Base-by-base conservation (phyloP, 2,888 invertebrate genomes). In the Ophioninae sp. region DNA sequence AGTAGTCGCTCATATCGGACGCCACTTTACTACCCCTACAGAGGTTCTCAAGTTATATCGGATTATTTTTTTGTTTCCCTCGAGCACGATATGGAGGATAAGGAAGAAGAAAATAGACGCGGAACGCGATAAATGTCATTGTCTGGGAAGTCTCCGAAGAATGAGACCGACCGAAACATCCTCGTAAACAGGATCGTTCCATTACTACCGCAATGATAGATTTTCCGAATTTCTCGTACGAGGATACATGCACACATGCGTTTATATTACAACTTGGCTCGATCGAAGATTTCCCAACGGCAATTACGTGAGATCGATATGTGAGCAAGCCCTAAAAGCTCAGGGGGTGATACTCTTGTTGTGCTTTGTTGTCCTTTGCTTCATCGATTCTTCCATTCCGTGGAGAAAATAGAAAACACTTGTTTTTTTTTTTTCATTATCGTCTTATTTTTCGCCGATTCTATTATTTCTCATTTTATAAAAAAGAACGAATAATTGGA, bases 141-240 rank as follows among this genome's bases (percentile, higher is more conserved):
- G 65, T 75, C 64, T 50, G 65, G 62, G 7, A 61, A 79, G 70
- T 67, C 59, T 56, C 65, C 64, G 75, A 79, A 79, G 74, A 79
- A 82, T 79, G 78, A 59, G 59, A 61, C 59, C 39, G 61, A 61
- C 64, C 68, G 75, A 82, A 82, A 75, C 82, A 82, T 79, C 20
- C 73, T 73, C 79, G 69, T 78, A 74, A 82, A 82, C 78, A 62
- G 69, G 64, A 73, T 72, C 78, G 69, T 61, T 79, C 82, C 78
- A 79, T 79, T 82, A 79, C 76, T 44, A 37, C 82, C 57, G 17
- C 62, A 73, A 57, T 44, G 41, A 69, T 64, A 44, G 68, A 59
- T 65, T 70, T 44, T 65, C 59, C 37, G 75, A 23, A 64, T 57
- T 82, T 82, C 82, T 69, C 67, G 67, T 21, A 65, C 23, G 65